Conservation (phyloP, 2,113 vertebrate genomes). For the Lepus europaeus region DNA sequence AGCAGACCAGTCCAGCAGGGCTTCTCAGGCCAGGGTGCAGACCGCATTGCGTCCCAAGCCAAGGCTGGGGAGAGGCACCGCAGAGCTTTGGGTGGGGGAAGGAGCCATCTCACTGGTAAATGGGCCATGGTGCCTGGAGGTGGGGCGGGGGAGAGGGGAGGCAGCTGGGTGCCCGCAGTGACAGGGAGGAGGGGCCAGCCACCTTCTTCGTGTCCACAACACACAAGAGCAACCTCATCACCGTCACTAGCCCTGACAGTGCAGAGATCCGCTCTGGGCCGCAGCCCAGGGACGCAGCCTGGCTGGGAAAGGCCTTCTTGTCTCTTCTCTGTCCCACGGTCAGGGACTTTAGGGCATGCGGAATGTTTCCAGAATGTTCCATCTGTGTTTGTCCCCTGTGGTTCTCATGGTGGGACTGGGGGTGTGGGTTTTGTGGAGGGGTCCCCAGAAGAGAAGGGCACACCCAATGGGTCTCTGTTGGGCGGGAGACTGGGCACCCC, state of each 20-base stretch:
- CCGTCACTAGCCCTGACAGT: fast-evolving
- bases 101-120: background rate
- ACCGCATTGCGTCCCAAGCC: background rate
- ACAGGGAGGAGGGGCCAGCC: background rate
- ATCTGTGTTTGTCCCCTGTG: background rate
- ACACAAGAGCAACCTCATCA: fast-evolving
- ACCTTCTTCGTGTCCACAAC: fast-evolving
- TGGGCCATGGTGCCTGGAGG: fast-evolving
- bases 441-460: background rate
- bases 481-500: background rate
- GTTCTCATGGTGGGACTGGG: too few relatives aligned
- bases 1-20: too few relatives aligned
- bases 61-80: background rate
- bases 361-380: fast-evolving
- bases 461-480: fast-evolving
- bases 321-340: fast-evolving
- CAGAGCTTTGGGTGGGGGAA: background rate
- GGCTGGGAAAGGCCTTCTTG: fast-evolving
- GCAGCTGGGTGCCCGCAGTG: too few relatives aligned
- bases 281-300: background rate
- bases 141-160: fast-evolving
- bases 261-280: background rate
- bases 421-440: background rate
- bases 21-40: fast-evolving
- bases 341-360: fast-evolving